Conservation (phyloP, 2,888 invertebrate species). For the Sarcophaga caerulescens region DNA sequence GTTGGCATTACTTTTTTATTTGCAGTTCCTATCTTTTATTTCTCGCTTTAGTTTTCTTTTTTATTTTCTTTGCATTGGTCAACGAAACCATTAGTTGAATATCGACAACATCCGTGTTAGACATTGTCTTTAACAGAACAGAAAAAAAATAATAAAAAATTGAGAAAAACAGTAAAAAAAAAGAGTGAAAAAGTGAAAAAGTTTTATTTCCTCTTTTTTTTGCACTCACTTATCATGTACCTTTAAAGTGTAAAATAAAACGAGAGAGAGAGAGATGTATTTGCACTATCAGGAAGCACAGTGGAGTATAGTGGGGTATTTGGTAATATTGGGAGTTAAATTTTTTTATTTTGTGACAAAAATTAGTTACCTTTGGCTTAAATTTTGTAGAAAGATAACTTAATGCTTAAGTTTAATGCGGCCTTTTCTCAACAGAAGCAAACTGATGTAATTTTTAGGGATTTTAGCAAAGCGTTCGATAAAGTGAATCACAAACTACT, state of each 20-base stretch:
- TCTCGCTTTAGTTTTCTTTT: neutral
- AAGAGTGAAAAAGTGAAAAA: constrained; percentile 3
- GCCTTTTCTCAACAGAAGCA: too few relatives aligned
- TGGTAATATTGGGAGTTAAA: too few relatives aligned
- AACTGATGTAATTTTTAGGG: too few relatives aligned
- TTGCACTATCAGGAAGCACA: neutral
- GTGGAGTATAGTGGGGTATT: neutral
- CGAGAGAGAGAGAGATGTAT: neutral
- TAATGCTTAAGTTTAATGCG: too few relatives aligned
- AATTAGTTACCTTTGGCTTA: too few relatives aligned
- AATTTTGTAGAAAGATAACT: fast-evolving
- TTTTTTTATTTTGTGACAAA: too few relatives aligned
- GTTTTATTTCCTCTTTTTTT: constrained; percentile 44
- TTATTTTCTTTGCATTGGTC: constrained; percentile 55
- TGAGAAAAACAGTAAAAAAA: too few relatives aligned
- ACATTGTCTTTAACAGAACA: constrained; percentile 54
- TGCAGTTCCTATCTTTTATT: neutral
- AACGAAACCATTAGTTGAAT: constrained; percentile 71
- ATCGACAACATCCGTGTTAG: constrained; percentile 71
- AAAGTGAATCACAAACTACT: too few relatives aligned
- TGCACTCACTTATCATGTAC: constrained; percentile 67
- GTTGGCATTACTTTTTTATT: constrained; percentile 29
- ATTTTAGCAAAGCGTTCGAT: too few relatives aligned
- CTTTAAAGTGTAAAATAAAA: constrained; percentile 49
- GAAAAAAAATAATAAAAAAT: neutral